phyloP scores from a whole-genome alignment of 2,797 vertebrate genomes.

The Rhynchotus rufescens region DNA sequence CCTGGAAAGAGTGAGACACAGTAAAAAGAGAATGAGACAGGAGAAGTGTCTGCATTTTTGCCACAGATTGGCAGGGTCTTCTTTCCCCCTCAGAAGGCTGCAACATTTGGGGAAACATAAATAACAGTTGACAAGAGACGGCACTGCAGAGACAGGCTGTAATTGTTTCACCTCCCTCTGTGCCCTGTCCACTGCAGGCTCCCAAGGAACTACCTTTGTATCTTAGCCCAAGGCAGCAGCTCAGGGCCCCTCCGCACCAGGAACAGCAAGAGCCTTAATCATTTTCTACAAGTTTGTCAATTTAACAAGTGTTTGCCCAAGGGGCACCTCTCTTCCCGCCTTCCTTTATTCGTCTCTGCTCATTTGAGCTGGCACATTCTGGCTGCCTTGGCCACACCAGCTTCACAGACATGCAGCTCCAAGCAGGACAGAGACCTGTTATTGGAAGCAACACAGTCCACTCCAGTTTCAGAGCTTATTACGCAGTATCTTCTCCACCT shows the following conservation, averaged over 20 bases:
- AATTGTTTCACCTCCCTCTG: slow-evolving; percentile 74
- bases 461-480: slow-evolving; percentile 32
- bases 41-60: slow-evolving; percentile 36
- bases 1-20: not conserved
- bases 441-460: slow-evolving; percentile 1
- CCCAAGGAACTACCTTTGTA: slow-evolving; percentile 67
- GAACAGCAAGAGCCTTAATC: slow-evolving; percentile 72
- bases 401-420: not conserved
- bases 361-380: slow-evolving; percentile 54
- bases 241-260: slow-evolving; percentile 60
- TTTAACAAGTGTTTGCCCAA: slow-evolving; percentile 76
- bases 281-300: slow-evolving; percentile 76
- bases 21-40: not conserved
- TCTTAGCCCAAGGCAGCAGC: slow-evolving; percentile 64
- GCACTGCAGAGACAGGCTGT: slow-evolving; percentile 65
- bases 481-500: not conserved
- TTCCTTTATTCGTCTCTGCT: slow-evolving; percentile 65
- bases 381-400: slow-evolving; percentile 18
- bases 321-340: slow-evolving; percentile 69
- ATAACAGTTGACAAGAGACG: slow-evolving; percentile 68
- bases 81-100: slow-evolving; percentile 53
- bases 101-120: slow-evolving; percentile 71
- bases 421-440: not conserved
- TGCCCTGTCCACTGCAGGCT: slow-evolving; percentile 67
- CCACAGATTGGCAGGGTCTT: slow-evolving; percentile 53